Base-by-base conservation (phyloP, 2,113 vertebrate genomes). In the Heterotilapia buettikoferi region DNA sequence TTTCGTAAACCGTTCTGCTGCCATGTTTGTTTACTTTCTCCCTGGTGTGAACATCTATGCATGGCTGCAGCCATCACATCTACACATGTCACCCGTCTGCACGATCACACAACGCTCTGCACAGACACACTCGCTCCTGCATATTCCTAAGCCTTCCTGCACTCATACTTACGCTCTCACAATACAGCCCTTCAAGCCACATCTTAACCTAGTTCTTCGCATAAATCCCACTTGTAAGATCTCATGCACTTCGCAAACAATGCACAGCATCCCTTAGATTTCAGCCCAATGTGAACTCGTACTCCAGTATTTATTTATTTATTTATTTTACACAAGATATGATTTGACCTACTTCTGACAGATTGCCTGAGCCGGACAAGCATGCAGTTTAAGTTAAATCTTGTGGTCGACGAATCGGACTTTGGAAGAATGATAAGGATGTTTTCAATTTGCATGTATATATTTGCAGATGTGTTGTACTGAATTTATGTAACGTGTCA, bases 11-110 rank as follows among this genome's bases (percentile, higher is more conserved):
- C 83, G 79, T 88, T 85, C 84, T 54, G 87, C 93, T 94, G 94
- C 94, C 94, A 87, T 92, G 94, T 93, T 93, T 95, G 93, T 95
- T 95, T 94, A 93, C 92, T 85, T 83, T 91, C 90, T 93, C 91
- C 84, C 93, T 94, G 92, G 95, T 93, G 95, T 94, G 94, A 95
- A 94, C 94, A 93, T 95, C 86, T 83, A 92, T 94, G 95, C 94
- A 92, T 95, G 95, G 93, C 94, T 95, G 94, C 94, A 95, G 91
- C 92, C 93, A 94, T 95, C 91, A 95, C 93, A 94, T 94, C 91
- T 90, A 91, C 92, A 94, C 90, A 91, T 90, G 94, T 95, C 94
- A 93, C 81, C 92, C 83, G 52, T 84, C 90, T 88, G 63, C 90
- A 82, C 82, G 71, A 84, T 84, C 92, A 82, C 90, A 91, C 84